Conservation (phyloP, 2,797 vertebrate genomes). For the Channa striata region DNA sequence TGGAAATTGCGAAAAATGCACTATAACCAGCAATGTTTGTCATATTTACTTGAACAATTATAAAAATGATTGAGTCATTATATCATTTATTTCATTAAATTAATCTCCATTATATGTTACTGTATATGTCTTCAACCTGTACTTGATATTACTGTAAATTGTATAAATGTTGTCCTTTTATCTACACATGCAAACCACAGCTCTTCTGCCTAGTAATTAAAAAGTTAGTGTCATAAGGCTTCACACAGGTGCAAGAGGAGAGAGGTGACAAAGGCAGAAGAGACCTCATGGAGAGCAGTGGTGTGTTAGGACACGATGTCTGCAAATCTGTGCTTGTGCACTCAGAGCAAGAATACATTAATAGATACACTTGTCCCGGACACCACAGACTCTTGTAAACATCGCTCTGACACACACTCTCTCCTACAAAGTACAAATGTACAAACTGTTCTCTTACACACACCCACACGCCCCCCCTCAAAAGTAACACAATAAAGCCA, state of each 20-base stretch:
- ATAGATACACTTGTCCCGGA: constrained; percentile 82
- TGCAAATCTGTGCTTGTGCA: constrained; percentile 77
- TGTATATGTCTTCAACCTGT: no score
- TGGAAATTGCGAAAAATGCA: no score
- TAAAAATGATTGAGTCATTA: no score
- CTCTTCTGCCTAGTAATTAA: constrained; percentile 41
- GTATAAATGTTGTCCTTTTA: no score
- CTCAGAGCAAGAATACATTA: constrained; percentile 80
- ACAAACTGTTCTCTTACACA: constrained; percentile 51
- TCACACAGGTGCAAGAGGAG: constrained; percentile 53
- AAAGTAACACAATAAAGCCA: constrained; percentile 80
- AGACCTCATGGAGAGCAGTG: constrained; percentile 69
- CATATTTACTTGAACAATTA: no score
- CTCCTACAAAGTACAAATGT: constrained; percentile 59
- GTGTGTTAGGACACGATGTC: constrained; percentile 66
- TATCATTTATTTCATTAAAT: no score
- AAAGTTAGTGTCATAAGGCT: constrained; percentile 40
- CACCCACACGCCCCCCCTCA: constrained; percentile 20
- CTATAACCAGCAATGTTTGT: no score
- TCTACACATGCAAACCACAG: neutral
- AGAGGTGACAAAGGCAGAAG: constrained; percentile 59
- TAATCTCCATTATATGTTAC: no score
- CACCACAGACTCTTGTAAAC: constrained; percentile 79
- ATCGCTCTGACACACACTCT: constrained; percentile 59
- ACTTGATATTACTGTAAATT: no score